A percentile compares a stretch with the other conserved stretches of the same genome.
phyloP scores from a whole-genome alignment of 2,888 invertebrate species.

The Oscheius sp. region DNA sequence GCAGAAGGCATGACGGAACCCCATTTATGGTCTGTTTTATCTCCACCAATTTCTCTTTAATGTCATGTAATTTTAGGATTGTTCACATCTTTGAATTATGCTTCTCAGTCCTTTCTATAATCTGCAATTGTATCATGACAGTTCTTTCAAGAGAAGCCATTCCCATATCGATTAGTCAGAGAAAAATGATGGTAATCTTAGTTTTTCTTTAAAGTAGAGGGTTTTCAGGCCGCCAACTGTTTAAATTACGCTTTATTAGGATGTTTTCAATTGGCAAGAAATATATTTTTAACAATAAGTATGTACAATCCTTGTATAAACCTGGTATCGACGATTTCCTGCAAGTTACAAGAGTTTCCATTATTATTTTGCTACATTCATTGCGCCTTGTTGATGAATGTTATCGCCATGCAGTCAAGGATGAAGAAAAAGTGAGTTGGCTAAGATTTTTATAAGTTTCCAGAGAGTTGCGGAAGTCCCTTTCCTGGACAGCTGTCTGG shows the following conservation, averaged over 20 bases:
- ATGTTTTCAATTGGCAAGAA: slow-evolving; percentile 49
- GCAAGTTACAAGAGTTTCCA: slow-evolving; percentile 57
- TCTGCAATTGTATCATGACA: slow-evolving; percentile 40
- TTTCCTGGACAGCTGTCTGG: slow-evolving; percentile 46
- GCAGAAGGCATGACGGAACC: slow-evolving; percentile 34
- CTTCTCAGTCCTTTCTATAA: slow-evolving; percentile 26
- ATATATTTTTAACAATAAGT: slow-evolving; percentile 46
- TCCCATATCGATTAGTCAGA: slow-evolving; percentile 48
- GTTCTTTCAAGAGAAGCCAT: slow-evolving; percentile 47
- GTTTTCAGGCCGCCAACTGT: slow-evolving; percentile 41
- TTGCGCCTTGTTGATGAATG: slow-evolving; percentile 36
- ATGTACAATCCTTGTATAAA: slow-evolving; percentile 51
- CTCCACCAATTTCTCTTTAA: background rate
- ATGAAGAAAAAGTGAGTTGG: slow-evolving; percentile 26
- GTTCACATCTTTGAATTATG: slow-evolving; percentile 30
- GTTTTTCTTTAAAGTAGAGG: background rate
- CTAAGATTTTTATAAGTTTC: background rate
- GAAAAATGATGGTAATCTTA: slow-evolving; percentile 45
- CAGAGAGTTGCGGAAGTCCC: background rate
- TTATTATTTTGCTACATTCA: slow-evolving; percentile 57
- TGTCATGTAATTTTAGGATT: slow-evolving; percentile 24
- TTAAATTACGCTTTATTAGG: slow-evolving; percentile 47
- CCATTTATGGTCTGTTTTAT: slow-evolving; percentile 22
- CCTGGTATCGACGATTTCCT: slow-evolving; percentile 46
- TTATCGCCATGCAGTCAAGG: slow-evolving; percentile 16